A percentile compares a stretch with the other conserved stretches of the same genome.
phyloP scores from a whole-genome alignment of 2,888 invertebrate genomes.

The Amblyjoppa proteus region DNA sequence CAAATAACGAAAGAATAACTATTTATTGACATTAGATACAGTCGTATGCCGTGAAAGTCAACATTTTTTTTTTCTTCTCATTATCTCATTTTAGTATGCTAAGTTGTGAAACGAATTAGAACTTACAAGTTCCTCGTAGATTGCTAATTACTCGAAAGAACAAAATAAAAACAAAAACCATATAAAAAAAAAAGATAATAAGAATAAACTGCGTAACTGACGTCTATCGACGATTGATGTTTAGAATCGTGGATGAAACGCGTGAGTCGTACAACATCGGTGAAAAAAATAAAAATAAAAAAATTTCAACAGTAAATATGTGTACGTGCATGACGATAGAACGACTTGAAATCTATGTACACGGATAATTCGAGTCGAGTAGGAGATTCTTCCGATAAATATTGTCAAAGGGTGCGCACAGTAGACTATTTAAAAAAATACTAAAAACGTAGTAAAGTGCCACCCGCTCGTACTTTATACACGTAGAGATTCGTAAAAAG shows the following conservation, averaged over 20 bases:
- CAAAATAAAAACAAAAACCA: neutral
- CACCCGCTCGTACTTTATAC: conserved; percentile 47
- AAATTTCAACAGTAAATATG: conserved; percentile 24
- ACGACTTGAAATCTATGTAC: conserved; percentile 19
- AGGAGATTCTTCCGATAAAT: conserved; percentile 56
- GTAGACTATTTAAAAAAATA: conserved; percentile 27
- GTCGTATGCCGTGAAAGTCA: conserved; percentile 39
- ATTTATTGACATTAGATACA: conserved; percentile 62
- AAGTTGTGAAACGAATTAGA: conserved; percentile 54
- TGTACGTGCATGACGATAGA: conserved; percentile 47
- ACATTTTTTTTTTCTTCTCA: conserved; percentile 23
- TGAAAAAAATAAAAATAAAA: neutral
- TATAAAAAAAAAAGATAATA: neutral
- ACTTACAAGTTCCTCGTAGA: conserved; percentile 17
- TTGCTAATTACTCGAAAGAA: neutral
- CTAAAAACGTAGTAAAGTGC: conserved; percentile 21
- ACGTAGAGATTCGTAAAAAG: conserved; percentile 24
- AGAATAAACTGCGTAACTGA: conserved; percentile 5
- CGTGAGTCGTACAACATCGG: conserved; percentile 38
- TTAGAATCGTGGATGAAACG: neutral
- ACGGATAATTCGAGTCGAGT: conserved; percentile 45
- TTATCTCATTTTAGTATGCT: conserved; percentile 37
- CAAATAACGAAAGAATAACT: conserved; percentile 54
- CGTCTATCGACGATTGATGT: conserved; percentile 29
- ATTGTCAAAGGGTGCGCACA: conserved; percentile 37